Evolutionary conservation across 2,113 vertebrate species (phyloP), one percentile per base, ranked within the genome.

Genomic region (Zapus hudsonius): DNA sequence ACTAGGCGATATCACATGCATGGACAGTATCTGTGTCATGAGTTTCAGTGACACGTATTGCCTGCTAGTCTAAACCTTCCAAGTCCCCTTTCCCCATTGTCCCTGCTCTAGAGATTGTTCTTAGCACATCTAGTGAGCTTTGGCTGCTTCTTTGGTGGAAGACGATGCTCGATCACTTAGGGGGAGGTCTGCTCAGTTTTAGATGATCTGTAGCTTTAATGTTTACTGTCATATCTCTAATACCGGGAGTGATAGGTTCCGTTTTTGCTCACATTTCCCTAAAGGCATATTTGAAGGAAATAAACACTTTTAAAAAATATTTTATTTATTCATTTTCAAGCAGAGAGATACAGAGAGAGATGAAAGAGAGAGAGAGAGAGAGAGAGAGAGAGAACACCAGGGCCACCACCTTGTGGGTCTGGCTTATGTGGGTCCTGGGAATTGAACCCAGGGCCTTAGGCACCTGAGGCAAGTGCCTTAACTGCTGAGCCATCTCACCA

Each of bases 81-180:
- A 78, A 61, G 40, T 85, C 82, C 79, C 38, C 75, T 87, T 84
- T 92, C 94, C 74, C 89, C 78, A 67, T 81, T 84, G 64, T 73
- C 44, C n/a, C n/a, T 88, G 16, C 93, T 74, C 7, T 44, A 90
- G 90, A 86, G 52, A 82, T 84, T 75, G 72, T 33, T 72, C n/a
- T n/a, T n/a, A n/a, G n/a, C n/a, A n/a, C n/a, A n/a, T n/a, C n/a
- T n/a, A n/a, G n/a, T 91, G 70, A 75, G 69, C 44, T 93, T 91
- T 95, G n/a, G 22, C 55, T 85, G 47, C 76, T 67, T 29, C 61
- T 31, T 91, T 94, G 44, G 87, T 80, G 31, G 73, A 84, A 91
- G 80, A 7, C 36, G 84, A 16, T 92, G 40, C 88, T 36, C 5
- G 23, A 64, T 67, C 93, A 44, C 52, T 83, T 79, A 86, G 23